phyloP scores from a whole-genome alignment of 2,888 invertebrate genomes.

The Himalopsyche japonica region DNA sequence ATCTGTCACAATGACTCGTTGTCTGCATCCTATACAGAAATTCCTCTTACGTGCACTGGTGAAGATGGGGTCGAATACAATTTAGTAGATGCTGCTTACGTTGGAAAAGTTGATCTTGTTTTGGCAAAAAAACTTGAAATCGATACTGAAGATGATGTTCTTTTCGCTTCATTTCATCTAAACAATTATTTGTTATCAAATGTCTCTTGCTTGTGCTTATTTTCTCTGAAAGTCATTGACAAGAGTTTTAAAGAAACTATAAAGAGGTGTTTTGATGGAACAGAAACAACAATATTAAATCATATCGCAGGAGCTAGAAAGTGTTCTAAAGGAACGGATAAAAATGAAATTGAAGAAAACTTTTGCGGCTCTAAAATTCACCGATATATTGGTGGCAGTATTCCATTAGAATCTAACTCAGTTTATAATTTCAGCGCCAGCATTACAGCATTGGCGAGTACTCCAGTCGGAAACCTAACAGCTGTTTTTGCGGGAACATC shows the following conservation, averaged over 20 bases:
- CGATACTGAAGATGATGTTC: slow-evolving; percentile 90
- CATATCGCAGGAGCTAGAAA: slow-evolving; percentile 87
- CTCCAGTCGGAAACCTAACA: slow-evolving; percentile 93
- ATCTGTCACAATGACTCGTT: slow-evolving; percentile 95
- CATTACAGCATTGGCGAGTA: slow-evolving; percentile 90
- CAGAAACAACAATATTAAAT: slow-evolving; percentile 85
- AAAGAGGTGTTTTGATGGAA: slow-evolving; percentile 91
- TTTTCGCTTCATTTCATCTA: slow-evolving; percentile 93
- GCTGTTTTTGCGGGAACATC: slow-evolving; percentile 95
- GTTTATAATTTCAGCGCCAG: slow-evolving; percentile 81
- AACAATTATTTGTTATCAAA: slow-evolving; percentile 73
- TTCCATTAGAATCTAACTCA: slow-evolving; percentile 84
- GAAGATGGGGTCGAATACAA: slow-evolving; percentile 81
- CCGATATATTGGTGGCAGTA: slow-evolving; percentile 92
- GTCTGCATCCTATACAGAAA: slow-evolving; percentile 97
- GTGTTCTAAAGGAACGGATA: slow-evolving; percentile 77
- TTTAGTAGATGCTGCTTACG: slow-evolving; percentile 91
- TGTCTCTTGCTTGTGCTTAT: slow-evolving; percentile 88
- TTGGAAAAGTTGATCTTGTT: slow-evolving; percentile 92
- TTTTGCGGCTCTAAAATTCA: slow-evolving; percentile 96
- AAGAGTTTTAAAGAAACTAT: slow-evolving; percentile 96
- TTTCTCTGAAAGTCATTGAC: slow-evolving; percentile 87
- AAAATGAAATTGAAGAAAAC: slow-evolving; percentile 90
- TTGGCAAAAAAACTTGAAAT: slow-evolving; percentile 88
- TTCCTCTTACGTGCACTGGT: slow-evolving; percentile 89